Percentiles rank a stretch among this genome's conserved stretches.
Evolutionary conservation across 2,797 vertebrate genomes (phyloP).

Genomic region (Chiloscyllium punctatum): DNA sequence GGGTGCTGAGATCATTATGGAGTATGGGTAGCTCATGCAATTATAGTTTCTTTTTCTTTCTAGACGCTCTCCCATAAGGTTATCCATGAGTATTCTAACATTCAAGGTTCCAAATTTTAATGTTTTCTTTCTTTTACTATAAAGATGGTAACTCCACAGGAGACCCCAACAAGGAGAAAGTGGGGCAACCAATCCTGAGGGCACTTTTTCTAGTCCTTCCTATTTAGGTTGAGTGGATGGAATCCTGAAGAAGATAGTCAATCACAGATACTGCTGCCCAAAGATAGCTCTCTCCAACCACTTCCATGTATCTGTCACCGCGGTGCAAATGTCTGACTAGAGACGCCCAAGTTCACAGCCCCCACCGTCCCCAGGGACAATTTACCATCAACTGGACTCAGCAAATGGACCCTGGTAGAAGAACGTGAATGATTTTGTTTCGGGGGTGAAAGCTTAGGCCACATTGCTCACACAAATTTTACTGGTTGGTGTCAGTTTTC

Average conservation of each 20-base stretch:
- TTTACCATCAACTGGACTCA: background rate
- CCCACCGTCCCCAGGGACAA: background rate
- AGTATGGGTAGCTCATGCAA: too few species aligned
- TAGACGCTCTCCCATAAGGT: too few species aligned
- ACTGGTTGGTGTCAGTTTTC: background rate
- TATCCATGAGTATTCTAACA: too few species aligned
- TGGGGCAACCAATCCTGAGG: background rate
- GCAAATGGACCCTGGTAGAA: background rate
- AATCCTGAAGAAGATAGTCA: background rate
- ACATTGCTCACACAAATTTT: background rate
- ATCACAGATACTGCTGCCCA: background rate
- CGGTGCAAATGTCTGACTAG: background rate
- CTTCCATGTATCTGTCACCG: background rate
- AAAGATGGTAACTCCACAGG: too few species aligned
- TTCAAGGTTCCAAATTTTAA: too few species aligned
- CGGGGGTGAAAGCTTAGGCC: background rate
- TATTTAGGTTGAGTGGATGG: background rate
- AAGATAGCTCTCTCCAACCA: background rate
- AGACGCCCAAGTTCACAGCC: too few species aligned
- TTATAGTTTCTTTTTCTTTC: too few species aligned
- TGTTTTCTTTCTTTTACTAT: too few species aligned
- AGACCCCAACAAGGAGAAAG: background rate
- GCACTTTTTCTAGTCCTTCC: background rate
- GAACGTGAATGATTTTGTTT: background rate
- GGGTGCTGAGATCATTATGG: too few species aligned